Percentiles rank a stretch among this genome's conserved stretches.
Conservation (phyloP, 1,140 invertebrate genomes). For the Leptopilina clavipes region DNA sequence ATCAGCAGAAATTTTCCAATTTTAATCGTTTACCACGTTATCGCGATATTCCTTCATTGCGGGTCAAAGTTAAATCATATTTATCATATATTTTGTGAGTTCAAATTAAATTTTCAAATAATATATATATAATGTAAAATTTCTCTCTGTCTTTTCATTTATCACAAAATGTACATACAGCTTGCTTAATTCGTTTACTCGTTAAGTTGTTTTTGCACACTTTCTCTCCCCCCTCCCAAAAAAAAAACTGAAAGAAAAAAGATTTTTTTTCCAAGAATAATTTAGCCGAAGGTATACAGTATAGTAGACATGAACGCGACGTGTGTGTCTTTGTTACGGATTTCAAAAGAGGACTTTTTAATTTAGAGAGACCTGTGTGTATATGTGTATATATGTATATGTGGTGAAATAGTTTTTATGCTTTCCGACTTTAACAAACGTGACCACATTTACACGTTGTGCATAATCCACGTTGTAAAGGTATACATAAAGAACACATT, state of each 20-base stretch:
- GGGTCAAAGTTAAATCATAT: background rate
- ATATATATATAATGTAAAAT: background rate
- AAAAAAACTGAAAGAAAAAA: background rate
- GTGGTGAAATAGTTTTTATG: conserved; percentile 32
- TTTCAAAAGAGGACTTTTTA: conserved; percentile 28
- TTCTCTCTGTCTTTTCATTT: background rate
- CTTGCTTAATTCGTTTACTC: background rate
- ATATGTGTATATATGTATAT: background rate
- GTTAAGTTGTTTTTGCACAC: background rate
- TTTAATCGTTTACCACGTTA: background rate
- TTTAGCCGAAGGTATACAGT: background rate
- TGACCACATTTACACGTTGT: conserved; percentile 16
- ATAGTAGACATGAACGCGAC: background rate
- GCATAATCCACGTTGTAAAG: background rate
- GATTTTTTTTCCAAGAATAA: conserved; percentile 16
- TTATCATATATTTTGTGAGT: background rate
- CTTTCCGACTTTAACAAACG: conserved; percentile 20
- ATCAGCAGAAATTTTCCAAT: conserved; percentile 23
- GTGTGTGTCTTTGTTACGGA: conserved; percentile 12
- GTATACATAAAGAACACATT: conserved; percentile 3
- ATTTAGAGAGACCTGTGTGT: conserved; percentile 16
- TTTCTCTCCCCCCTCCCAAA: background rate
- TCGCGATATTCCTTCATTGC: background rate
- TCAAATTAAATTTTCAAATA: background rate
- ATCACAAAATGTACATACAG: background rate